Evolutionary conservation across 2,113 vertebrate genomes (phyloP), one percentile per base, ranked within the genome.

Genomic region (Halcyon malimbica): DNA sequence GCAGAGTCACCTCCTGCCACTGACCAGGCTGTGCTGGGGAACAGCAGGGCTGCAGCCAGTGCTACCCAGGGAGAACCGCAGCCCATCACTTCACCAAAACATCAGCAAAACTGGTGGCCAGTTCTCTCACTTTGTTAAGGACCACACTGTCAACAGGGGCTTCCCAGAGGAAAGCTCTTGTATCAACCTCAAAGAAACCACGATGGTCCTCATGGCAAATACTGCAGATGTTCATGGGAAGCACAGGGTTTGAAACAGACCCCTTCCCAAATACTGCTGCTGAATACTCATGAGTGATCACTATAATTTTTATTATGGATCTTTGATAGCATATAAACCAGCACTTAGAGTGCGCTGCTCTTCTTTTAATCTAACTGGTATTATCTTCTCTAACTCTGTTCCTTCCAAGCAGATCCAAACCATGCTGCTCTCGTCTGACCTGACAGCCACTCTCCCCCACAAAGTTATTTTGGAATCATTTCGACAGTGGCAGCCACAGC

Each of bases 171-270:
- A 87, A 94, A 68, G 62, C 60, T 54, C 16, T 9, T 33, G 54
- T 21, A 80, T 16, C 25, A 46, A 1, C 24, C 64, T 62, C 2
- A 0, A 60, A 62, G 65, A 91, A 94, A 64, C 6, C 13, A 33
- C 0, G 35, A 0, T 1, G 2, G 8, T 64, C 18, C 53, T 62
- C 39, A 26, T 16, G 1, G 1, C 11, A 5, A 75, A 71, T 9
- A 24, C 18, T 41, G 48, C 35, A 16, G 20, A 31, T 23, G 28
- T 33, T 59, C 17, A 37, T 4, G 15, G 68, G 39, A 70, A 82
- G 41, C 0, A 2, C 23, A 18, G 57, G 26, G 41, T 25, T 35
- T 46, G 25, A 78, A 83, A 54, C 13, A 60, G 51, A 67, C 5
- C 10, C 42, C 28, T 70, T 80, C 42, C 37, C 68, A 70, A 83